Conservation (phyloP, 92 coral and sea anemone species). For the Heteractis magnifica region DNA sequence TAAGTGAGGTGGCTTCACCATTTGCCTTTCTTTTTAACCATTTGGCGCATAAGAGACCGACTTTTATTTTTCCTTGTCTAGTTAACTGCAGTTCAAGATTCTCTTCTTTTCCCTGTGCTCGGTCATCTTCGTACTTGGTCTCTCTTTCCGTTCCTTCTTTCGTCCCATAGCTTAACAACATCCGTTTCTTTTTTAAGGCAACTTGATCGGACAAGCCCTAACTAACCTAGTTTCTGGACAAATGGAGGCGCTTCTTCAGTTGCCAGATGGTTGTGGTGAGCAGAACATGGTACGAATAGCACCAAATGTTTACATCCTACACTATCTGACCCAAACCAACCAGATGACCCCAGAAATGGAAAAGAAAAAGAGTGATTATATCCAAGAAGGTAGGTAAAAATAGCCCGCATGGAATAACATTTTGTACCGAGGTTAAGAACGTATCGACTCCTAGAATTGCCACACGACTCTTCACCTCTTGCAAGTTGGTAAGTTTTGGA, state of each 20-base stretch:
- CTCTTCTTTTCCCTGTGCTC: background rate
- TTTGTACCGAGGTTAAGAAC: background rate
- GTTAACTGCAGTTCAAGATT: background rate
- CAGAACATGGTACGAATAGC: constrained; percentile 98
- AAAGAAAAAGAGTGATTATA: constrained; percentile 55
- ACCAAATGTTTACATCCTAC: constrained; percentile 86
- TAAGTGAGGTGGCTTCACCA: background rate
- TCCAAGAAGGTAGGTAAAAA: constrained; percentile 55
- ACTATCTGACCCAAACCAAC: constrained; percentile 68
- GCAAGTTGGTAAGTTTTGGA: too few species aligned
- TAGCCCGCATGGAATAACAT: too few species aligned
- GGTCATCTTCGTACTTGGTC: background rate
- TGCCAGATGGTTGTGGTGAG: constrained; percentile 94
- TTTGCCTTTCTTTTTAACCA: background rate
- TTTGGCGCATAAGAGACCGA: too few species aligned
- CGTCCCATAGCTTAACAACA: background rate
- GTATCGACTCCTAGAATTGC: background rate
- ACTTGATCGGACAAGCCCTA: constrained; percentile 89
- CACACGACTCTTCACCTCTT: too few species aligned
- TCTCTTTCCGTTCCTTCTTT: background rate
- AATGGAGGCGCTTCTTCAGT: constrained; percentile 59
- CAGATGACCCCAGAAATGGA: constrained; percentile 47
- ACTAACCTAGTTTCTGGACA: constrained; percentile 33
- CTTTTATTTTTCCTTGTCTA: too few species aligned
- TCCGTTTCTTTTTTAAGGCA: constrained; percentile 43